Percentiles rank a stretch among this genome's conserved stretches.
These are phyloP conservation scores for Python bivittatus DNA, from an alignment of 2,113 vertebrate genomes.

Conservation along the genomic window DNA sequence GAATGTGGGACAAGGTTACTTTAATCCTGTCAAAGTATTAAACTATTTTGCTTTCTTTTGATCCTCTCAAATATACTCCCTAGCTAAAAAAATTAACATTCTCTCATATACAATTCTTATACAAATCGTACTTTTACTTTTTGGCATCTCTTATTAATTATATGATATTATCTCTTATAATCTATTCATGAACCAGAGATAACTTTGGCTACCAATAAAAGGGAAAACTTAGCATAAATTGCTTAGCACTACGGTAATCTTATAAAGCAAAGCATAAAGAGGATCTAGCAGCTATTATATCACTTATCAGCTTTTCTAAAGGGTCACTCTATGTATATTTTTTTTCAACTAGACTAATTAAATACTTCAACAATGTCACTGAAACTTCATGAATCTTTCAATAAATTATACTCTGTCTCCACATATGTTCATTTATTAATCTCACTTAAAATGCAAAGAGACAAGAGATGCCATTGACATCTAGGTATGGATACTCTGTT, in stretches of 20 bases:
- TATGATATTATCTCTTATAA: constrained; percentile 95
- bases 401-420: constrained; percentile 79
- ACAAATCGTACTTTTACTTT: constrained; percentile 85
- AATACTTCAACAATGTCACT: constrained; percentile 88
- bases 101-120: constrained; percentile 83
- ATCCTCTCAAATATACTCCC: constrained; percentile 86
- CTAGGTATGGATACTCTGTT: constrained; percentile 66
- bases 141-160: constrained; percentile 91
- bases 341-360: constrained; percentile 88
- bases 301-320: constrained; percentile 83
- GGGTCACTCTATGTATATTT: constrained; percentile 83
- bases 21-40: constrained; percentile 87
- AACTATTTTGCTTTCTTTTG: constrained; percentile 83
- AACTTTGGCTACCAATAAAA: constrained; percentile 79
- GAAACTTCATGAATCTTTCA: constrained; percentile 81
- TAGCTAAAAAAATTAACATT: constrained; percentile 92
- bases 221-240: constrained; percentile 86
- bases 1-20: constrained; percentile 84
- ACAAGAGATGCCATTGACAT: constrained; percentile 75
- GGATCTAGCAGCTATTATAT: constrained; percentile 83
- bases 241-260: constrained; percentile 94
- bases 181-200: constrained; percentile 87
- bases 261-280: constrained; percentile 82
- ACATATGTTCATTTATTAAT: constrained; percentile 87
- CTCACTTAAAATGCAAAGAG: constrained; percentile 86